Evolutionary conservation across 1,140 invertebrate genomes (phyloP).

Genomic region (Bicyclus anynana): DNA sequence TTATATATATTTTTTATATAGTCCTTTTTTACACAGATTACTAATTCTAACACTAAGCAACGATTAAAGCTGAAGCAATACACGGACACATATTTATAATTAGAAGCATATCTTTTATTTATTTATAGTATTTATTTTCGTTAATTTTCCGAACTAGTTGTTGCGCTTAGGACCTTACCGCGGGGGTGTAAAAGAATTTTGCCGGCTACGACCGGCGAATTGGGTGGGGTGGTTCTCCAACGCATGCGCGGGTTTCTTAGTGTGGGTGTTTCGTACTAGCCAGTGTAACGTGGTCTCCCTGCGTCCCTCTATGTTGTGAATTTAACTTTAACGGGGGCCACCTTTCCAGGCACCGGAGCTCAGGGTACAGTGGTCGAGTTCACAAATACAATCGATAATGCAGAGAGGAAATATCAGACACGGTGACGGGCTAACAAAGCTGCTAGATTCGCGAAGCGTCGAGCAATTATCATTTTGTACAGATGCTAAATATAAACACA

Average conservation of each 20-base stretch:
- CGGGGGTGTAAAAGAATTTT: conserved; percentile 64
- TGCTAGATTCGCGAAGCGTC: conserved; percentile 26
- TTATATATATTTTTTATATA: conserved; percentile 30
- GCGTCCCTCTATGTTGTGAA: conserved; percentile 25
- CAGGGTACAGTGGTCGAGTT: conserved; percentile 47
- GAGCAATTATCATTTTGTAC: conserved; percentile 26
- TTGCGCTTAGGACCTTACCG: conserved; percentile 58
- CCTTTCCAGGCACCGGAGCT: conserved; percentile 38
- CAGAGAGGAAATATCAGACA: conserved; percentile 71
- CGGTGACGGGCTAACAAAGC: conserved; percentile 52
- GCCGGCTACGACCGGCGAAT: conserved; percentile 54
- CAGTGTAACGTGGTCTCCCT: conserved; percentile 37
- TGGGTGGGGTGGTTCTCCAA: conserved; percentile 58
- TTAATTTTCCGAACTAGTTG: conserved; percentile 47
- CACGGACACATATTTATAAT: conserved; percentile 36
- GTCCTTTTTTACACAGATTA: conserved; percentile 18
- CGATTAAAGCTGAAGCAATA: conserved; percentile 56
- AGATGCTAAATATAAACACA: conserved; percentile 4
- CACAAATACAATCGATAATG: conserved; percentile 73
- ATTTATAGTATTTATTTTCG: conserved; percentile 40
- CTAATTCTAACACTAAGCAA: conserved; percentile 53
- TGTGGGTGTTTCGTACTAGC: conserved; percentile 50
- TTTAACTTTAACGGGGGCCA: conserved; percentile 24
- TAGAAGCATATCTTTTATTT: conserved; percentile 37
- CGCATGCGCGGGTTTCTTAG: conserved; percentile 53